phyloP scores from a whole-genome alignment of 1,140 invertebrate genomes.

The Portunus trituberculatus region DNA sequence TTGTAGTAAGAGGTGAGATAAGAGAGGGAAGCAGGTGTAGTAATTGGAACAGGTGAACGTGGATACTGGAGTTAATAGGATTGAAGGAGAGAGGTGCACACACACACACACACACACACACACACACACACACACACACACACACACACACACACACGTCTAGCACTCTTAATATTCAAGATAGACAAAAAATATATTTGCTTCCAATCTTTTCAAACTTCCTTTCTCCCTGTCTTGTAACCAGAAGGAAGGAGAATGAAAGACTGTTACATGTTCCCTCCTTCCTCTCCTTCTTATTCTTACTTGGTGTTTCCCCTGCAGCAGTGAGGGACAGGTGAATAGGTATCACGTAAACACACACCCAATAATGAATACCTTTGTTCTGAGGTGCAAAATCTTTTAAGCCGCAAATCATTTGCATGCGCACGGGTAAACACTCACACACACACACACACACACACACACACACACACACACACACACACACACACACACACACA shows the following conservation, averaged over 20 bases:
- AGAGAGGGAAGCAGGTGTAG: background rate
- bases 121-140: background rate
- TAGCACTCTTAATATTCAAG: background rate
- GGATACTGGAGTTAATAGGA: background rate
- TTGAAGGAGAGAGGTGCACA: background rate
- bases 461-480: no score
- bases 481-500: no score
- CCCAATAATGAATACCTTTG: conserved; percentile 12
- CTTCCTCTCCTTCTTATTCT: background rate
- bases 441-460: no score
- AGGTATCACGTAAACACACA: background rate
- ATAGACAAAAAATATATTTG: background rate
- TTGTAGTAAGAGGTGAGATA: background rate
- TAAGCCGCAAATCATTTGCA: no score
- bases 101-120: background rate
- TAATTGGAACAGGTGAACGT: conserved; percentile 3
- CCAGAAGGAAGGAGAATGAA: background rate
- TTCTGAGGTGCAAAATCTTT: background rate
- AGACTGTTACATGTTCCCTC: background rate
- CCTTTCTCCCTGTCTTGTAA: background rate
- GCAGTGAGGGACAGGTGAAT: background rate
- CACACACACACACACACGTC: background rate
- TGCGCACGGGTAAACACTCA: no score
- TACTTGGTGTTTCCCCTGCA: background rate
- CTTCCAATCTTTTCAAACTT: background rate